phyloP scores from a whole-genome alignment of 2,113 vertebrate species.

The Hymenochirus boettgeri region DNA sequence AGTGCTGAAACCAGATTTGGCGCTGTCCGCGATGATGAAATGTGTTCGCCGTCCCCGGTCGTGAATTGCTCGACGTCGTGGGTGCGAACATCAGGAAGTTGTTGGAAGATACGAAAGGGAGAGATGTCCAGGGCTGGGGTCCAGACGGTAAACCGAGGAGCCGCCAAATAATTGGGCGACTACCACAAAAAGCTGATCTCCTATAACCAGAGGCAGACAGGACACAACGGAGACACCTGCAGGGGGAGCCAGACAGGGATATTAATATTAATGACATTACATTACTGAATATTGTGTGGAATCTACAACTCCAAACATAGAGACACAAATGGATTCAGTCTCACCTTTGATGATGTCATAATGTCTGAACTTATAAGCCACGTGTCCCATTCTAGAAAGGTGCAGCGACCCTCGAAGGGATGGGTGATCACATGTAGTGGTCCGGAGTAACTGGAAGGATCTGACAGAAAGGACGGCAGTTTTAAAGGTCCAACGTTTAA shows the following conservation, averaged over 20 bases:
- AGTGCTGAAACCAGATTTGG: slow-evolving; percentile 84
- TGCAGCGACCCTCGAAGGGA: slow-evolving; percentile 77
- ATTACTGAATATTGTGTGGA: no score
- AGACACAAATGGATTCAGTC: no score
- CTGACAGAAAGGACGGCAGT: slow-evolving; percentile 75
- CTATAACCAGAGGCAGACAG: slow-evolving; percentile 84
- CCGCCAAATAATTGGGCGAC: slow-evolving; percentile 85
- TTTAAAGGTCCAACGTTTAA: slow-evolving; percentile 24
- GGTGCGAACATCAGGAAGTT: slow-evolving; percentile 73
- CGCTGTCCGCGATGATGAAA: slow-evolving; percentile 80
- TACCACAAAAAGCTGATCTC: slow-evolving; percentile 74
- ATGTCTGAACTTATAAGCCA: slow-evolving; percentile 71
- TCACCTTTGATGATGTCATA: slow-evolving; percentile 81
- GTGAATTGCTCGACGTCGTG: slow-evolving; percentile 81
- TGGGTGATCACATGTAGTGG: slow-evolving; percentile 73
- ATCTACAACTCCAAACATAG: no score
- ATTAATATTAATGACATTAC: no score
- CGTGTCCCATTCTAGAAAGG: slow-evolving; percentile 79
- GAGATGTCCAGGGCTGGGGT: slow-evolving; percentile 66
- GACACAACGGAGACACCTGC: slow-evolving; percentile 71
- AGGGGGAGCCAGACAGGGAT: slow-evolving; percentile 47
- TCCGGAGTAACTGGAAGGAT: slow-evolving; percentile 72
- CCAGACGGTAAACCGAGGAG: slow-evolving; percentile 81
- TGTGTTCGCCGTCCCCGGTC: slow-evolving; percentile 74
- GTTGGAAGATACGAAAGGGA: slow-evolving; percentile 77